Conservation (phyloP, 2,113 vertebrate species). For the Tauraco erythrolophus region DNA sequence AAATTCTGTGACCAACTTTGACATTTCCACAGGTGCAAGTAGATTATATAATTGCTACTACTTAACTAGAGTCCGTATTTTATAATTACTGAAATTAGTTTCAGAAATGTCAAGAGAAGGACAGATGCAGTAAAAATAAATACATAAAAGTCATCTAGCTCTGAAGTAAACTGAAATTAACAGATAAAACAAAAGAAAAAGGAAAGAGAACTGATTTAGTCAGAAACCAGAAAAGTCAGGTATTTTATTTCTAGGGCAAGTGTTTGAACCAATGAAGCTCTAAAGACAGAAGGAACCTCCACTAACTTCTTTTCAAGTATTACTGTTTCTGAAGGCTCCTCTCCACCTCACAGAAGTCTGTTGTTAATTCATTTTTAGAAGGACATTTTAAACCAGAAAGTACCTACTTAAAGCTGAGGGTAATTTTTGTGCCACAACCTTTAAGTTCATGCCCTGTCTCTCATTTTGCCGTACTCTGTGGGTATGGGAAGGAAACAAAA, state of each 20-base stretch:
- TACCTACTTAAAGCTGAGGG: neutral
- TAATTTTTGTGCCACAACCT: neutral
- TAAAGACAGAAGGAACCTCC: neutral
- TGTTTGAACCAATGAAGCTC: neutral
- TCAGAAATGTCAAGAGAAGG: neutral
- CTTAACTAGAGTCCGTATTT: neutral
- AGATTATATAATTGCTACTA: neutral
- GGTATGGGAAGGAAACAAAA: neutral
- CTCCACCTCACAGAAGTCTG: neutral
- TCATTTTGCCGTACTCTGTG: neutral
- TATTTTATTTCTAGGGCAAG: neutral
- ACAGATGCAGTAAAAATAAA: conserved; percentile 5
- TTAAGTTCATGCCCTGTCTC: neutral
- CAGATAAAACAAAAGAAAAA: neutral
- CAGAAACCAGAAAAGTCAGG: neutral
- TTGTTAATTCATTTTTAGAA: neutral
- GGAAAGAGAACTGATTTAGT: neutral
- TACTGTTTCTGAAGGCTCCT: neutral
- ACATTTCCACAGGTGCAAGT: neutral
- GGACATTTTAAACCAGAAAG: neutral
- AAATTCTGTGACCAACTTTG: neutral
- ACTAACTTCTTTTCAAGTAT: neutral
- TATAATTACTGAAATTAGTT: neutral
- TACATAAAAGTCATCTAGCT: neutral
- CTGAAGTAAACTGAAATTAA: neutral